Percentiles rank a stretch among this genome's conserved stretches.
Evolutionary conservation across 2,888 invertebrate species (phyloP).

Genomic region (Chaetoderma sp.): DNA sequence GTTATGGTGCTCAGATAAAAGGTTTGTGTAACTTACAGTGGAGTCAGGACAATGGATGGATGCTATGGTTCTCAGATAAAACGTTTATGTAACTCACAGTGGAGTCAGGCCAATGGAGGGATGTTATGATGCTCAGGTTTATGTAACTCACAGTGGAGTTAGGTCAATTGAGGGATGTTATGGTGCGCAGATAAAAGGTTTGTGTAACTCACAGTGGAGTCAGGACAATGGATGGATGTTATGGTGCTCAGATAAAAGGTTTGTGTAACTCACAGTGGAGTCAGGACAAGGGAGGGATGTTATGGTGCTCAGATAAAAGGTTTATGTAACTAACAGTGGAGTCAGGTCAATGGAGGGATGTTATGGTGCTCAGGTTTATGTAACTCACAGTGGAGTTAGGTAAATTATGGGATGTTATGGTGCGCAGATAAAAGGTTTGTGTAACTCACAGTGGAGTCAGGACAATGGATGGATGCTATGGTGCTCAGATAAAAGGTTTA

Average conservation of each 20-base stretch:
- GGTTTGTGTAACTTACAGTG: slow-evolving; percentile 96
- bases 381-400: too few species aligned
- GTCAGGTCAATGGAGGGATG: slow-evolving; percentile 59
- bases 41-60: slow-evolving; percentile 71
- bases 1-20: slow-evolving; percentile 90
- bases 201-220: slow-evolving; percentile 93
- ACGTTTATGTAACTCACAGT: slow-evolving; percentile 96
- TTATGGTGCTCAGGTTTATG: too few species aligned
- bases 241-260: slow-evolving; percentile 91
- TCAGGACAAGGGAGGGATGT: slow-evolving; percentile 65
- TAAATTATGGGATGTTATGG: slow-evolving; percentile 78
- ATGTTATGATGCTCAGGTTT: slow-evolving; percentile 93
- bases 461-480: slow-evolving; percentile 76
- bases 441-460: slow-evolving; percentile 89
- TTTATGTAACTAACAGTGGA: slow-evolving; percentile 96
- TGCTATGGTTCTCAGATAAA: slow-evolving; percentile 88
- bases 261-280: slow-evolving; percentile 95
- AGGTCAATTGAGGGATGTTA: slow-evolving; percentile 48
- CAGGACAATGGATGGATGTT: slow-evolving; percentile 71
- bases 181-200: too few species aligned
- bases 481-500: slow-evolving; percentile 88
- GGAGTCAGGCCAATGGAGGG: slow-evolving; percentile 73
- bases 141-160: slow-evolving; percentile 92
- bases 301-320: slow-evolving; percentile 92
- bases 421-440: slow-evolving; percentile 95